A percentile compares a stretch with the other conserved stretches of the same genome.
phyloP scores from a whole-genome alignment of 2,113 vertebrate genomes.

The Sinocyclocheilus maitianheensis region DNA sequence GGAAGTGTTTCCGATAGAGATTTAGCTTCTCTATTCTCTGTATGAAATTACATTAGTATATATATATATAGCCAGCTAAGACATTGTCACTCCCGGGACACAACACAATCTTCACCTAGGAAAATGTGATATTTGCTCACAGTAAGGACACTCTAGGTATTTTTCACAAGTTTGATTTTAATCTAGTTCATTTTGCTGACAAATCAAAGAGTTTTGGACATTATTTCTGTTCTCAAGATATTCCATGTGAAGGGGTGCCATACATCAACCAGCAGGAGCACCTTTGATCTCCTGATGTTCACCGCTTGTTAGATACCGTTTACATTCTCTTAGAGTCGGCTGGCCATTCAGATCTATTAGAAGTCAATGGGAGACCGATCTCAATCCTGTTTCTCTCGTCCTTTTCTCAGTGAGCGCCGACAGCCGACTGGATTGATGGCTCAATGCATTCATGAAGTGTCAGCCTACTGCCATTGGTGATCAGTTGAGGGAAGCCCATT shows the following conservation, averaged over 20 bases:
- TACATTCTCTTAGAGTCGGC: constrained; percentile 40
- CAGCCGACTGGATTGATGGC: constrained; percentile 67
- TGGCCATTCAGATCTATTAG: constrained; percentile 38
- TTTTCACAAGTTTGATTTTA: constrained; percentile 6
- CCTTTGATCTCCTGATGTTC: constrained; percentile 41
- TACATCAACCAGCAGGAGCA: constrained; percentile 36
- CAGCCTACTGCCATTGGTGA: constrained; percentile 59
- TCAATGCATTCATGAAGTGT: constrained; percentile 66
- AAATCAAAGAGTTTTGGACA: constrained; percentile 14
- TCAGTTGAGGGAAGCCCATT: constrained; percentile 57
- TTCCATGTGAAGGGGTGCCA: neutral
- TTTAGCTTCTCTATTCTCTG: constrained; percentile 14
- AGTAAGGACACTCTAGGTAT: neutral
- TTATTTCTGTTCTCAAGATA: neutral
- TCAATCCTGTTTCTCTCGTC: constrained; percentile 28
- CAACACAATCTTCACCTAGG: constrained; percentile 35
- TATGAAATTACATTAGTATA: constrained; percentile 31
- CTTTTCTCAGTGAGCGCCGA: constrained; percentile 66
- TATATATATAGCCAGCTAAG: constrained; percentile 42
- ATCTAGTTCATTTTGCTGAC: constrained; percentile 20
- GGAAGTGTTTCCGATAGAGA: constrained; percentile 46
- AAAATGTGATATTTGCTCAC: constrained; percentile 30
- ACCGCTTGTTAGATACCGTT: constrained; percentile 37
- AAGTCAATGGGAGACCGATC: constrained; percentile 26
- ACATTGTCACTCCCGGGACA: constrained; percentile 14